Base-by-base conservation (phyloP, 2,888 invertebrate genomes). In the Amiota communis region DNA sequence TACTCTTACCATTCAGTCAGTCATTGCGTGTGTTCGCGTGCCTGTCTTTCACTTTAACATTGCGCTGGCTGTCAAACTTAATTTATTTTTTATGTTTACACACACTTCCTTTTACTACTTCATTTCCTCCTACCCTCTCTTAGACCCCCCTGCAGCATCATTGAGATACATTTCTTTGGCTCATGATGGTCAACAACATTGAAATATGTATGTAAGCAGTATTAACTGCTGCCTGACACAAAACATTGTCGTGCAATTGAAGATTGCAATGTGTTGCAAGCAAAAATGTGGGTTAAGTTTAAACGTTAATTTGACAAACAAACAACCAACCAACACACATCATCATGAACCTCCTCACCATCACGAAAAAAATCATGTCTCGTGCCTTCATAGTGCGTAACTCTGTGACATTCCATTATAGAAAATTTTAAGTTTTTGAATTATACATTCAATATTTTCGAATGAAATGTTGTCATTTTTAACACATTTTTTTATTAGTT, bases 201-300 rank as follows among this genome's bases (percentile, higher is more conserved):
- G 6, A 36, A 36, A 36, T 36, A 36, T 36, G 36, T 36, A 36
- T n/a, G n/a, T n/a, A n/a, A n/a, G n/a, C n/a, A 36, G 36, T 36
- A 4, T 36, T 36, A 36, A 6, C 36, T 36, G 36, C 6, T 36
- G 36, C 36, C 3, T 36, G 8, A 2, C 36, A 36, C 36, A 6
- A 36, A 36, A 36, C 36, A 36, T 36, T 36, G 6, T 36, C 36
- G 6, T 36, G 6, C 36, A 36, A 36, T 36, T 36, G 36, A 2
- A 36, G 36, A 36, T 6, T 36, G 36, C 36, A 36, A 36, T 36
- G 36, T 15, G 53, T 53, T 53, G 53, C 53, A 53, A 15, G 23
- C 23, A 20, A 59, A 13, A 49, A 65, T 65, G 65, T 65, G 49
- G 65, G 65, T 49, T 65, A 65, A 65, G 49, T 65, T 48, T 49